Base-by-base conservation (phyloP, 1,140 invertebrate species). In the Meloidogyne hapla region DNA sequence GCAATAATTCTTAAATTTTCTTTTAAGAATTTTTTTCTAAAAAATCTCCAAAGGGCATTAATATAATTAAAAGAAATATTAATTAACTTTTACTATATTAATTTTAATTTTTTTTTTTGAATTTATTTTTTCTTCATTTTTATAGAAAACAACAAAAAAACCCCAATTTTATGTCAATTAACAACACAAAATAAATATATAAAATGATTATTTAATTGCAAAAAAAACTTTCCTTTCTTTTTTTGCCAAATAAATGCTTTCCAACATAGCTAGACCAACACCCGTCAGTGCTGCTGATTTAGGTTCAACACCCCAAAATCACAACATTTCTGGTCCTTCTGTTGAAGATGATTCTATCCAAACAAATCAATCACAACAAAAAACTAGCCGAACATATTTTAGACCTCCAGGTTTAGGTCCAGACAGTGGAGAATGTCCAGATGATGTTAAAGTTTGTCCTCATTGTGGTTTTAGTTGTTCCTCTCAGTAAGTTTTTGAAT, bases 401-500 rank as follows among this genome's bases (percentile, higher is more conserved):
- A 45, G 81, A 21, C 42, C 81, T 12, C 81, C 81, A 1, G 82
- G 79, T 1, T 72, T 79, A 18, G 76, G 40, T 26, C 80, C 81
- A 33, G 67, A 77, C 25, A 26, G 56, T 12, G 72, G 64, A 48
- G 73, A 77, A 42, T 62, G 74, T 21, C 56, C 71, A 13, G 66
- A 61, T 23, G 40, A 67, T 25, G 66, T 64, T 26, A 79, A 81
- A 42, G 80, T 80, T 0, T 89, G 88, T 74, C 81, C 84, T 25
- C 77, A 88, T 18, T 89, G 88, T 70, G 76, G 79, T 9, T 89
- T 88, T 71, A 71, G 80, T 65, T 85, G 86, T 28, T 73, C 74
- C 18, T 86, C 87, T 9, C 87, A 87, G 48, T 56, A n/a, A 56
- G 48, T 56, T 42, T 33, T 33, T 33, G 33, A 33, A n/a, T n/a